Evolutionary conservation across 2,888 invertebrate species (phyloP).

Genomic region (Colostygia pectinataria): DNA sequence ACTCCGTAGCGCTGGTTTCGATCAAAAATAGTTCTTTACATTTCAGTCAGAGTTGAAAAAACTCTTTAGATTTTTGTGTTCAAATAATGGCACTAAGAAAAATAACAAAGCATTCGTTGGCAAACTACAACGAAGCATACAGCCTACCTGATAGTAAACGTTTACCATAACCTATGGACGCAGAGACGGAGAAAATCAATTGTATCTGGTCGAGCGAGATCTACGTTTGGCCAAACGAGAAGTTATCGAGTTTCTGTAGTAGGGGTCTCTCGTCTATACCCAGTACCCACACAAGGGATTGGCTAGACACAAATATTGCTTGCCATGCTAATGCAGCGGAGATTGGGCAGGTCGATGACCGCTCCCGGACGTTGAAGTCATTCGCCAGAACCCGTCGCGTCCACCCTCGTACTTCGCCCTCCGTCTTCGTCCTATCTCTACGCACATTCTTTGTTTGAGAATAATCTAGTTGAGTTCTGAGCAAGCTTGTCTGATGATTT

Average conservation of each 20-base stretch:
- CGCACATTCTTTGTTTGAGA: conserved; percentile 19
- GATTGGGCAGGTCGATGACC: conserved; percentile 83
- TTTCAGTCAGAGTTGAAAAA: no score
- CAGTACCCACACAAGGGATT: conserved; percentile 59
- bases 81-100: no score
- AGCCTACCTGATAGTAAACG: no score
- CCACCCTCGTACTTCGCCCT: conserved; percentile 69
- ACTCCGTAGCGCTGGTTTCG: no score
- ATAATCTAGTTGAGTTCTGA: conserved; percentile 8
- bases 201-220: no score
- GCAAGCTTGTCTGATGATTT: not conserved
- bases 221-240: no score
- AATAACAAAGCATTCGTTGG: no score
- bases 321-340: conserved; percentile 83
- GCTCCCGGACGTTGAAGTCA: conserved; percentile 79
- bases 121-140: no score
- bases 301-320: conserved; percentile 78
- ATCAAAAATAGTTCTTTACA: no score
- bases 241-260: conserved; percentile 33
- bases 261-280: conserved; percentile 41
- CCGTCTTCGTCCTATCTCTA: conserved; percentile 32
- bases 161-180: no score
- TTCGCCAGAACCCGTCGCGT: conserved; percentile 73
- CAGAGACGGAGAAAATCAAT: no score
- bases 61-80: no score